A percentile compares a stretch with the other conserved stretches of the same genome.
Evolutionary conservation across 2,888 invertebrate species (phyloP).

Genomic region (Melanotus villosus): DNA sequence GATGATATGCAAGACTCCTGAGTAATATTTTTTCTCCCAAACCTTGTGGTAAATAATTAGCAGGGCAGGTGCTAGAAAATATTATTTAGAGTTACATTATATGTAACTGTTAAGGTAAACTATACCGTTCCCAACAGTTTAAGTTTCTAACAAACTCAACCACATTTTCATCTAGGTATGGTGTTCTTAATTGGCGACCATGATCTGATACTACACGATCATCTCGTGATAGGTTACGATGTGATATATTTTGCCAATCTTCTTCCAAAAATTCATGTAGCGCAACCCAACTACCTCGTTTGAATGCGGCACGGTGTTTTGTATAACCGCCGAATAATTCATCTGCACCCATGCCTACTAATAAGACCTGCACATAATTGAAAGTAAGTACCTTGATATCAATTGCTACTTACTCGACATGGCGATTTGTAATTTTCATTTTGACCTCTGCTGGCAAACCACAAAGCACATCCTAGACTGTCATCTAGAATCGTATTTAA

Average conservation of each 20-base stretch:
- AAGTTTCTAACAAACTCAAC: slow-evolving; percentile 76
- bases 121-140: slow-evolving; percentile 75
- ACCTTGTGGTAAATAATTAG: slow-evolving; percentile 76
- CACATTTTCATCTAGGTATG: slow-evolving; percentile 82
- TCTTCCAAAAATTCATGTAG: slow-evolving; percentile 72
- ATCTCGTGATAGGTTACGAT: slow-evolving; percentile 94
- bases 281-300: slow-evolving; percentile 71
- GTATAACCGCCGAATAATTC: slow-evolving; percentile 97
- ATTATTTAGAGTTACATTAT: too few species aligned
- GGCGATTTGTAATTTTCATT: slow-evolving; percentile 73
- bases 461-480: slow-evolving; percentile 94
- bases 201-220: slow-evolving; percentile 94
- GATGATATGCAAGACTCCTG: slow-evolving; percentile 78
- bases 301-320: slow-evolving; percentile 84
- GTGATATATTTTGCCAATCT: slow-evolving; percentile 90
- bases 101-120: not conserved
- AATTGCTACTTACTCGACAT: slow-evolving; percentile 72
- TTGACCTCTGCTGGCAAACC: slow-evolving; percentile 92
- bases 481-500: slow-evolving; percentile 93
- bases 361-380: slow-evolving; percentile 73
- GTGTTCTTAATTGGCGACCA: slow-evolving; percentile 86
- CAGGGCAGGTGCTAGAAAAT: slow-evolving; percentile 60
- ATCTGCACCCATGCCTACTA: slow-evolving; percentile 97
- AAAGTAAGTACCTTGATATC: not conserved
- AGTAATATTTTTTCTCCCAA: slow-evolving; percentile 95